These are phyloP conservation scores for Erebia aethiops DNA, from an alignment of 2,888 invertebrate genomes.

Conservation along the genomic window DNA sequence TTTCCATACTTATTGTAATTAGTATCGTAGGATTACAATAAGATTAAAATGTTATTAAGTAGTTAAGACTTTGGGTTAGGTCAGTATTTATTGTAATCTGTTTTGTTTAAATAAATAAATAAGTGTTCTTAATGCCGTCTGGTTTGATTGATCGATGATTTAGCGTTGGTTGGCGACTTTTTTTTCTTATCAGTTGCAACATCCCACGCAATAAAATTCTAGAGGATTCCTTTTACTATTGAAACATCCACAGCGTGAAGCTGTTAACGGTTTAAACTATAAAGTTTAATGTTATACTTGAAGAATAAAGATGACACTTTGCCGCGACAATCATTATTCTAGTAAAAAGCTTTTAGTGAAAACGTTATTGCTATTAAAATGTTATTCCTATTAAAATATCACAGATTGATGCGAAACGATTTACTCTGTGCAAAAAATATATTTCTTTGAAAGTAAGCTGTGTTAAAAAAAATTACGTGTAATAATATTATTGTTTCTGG, in stretches of 20 bases:
- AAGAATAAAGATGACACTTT: conserved; percentile 8
- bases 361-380: conserved; percentile 16
- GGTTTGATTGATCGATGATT: too few species aligned
- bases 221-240: neutral
- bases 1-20: too few species aligned
- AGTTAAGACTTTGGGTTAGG: too few species aligned
- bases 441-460: neutral
- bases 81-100: too few species aligned
- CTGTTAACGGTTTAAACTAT: neutral
- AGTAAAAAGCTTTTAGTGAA: conserved; percentile 14
- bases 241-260: neutral
- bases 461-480: too few species aligned
- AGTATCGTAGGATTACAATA: too few species aligned
- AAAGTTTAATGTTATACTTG: neutral
- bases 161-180: too few species aligned
- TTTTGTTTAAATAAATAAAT: too few species aligned
- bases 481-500: too few species aligned
- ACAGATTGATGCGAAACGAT: neutral
- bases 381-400: neutral
- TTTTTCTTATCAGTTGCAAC: too few species aligned
- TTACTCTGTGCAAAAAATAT: neutral
- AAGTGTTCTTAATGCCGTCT: too few species aligned
- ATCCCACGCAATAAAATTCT: neutral
- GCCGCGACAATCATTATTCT: conserved; percentile 6
- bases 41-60: too few species aligned